Conservation (phyloP, 2,888 invertebrate genomes). For the Papilio protenor region DNA sequence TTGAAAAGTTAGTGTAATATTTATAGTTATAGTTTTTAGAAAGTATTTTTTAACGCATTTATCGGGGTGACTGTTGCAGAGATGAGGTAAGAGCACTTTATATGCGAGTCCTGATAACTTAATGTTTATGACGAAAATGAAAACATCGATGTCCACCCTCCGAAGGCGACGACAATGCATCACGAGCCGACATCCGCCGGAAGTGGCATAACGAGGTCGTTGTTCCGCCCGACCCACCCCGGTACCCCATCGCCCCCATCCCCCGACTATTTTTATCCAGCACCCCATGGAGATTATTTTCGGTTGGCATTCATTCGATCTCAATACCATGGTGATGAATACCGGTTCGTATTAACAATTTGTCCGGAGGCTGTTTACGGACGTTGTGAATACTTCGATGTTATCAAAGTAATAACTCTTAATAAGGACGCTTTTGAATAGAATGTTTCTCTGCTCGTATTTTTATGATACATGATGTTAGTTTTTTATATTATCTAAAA, state of each 20-base stretch:
- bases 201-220: constrained; percentile 81
- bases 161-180: constrained; percentile 75
- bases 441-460: constrained; percentile 38
- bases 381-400: constrained; percentile 56
- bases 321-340: constrained; percentile 79
- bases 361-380: constrained; percentile 68
- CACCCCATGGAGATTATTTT: constrained; percentile 72
- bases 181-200: constrained; percentile 81
- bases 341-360: constrained; percentile 73
- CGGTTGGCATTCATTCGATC: constrained; percentile 72
- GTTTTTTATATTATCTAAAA: constrained; percentile 3
- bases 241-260: constrained; percentile 45
- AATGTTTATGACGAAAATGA: constrained; percentile 75
- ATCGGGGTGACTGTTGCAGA: neutral
- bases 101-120: constrained; percentile 56
- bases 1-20: too few relatives aligned
- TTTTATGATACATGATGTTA: constrained; percentile 23
- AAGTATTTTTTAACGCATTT: neutral
- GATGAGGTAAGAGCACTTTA: constrained; percentile 5
- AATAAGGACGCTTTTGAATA: constrained; percentile 54
- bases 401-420: constrained; percentile 56
- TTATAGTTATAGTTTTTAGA: neutral
- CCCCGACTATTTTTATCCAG: constrained; percentile 55
- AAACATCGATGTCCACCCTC: constrained; percentile 77
- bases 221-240: constrained; percentile 66